Evolutionary conservation across 2,797 vertebrate genomes (phyloP).

Genomic region (Chaenodraco wilsoni): DNA sequence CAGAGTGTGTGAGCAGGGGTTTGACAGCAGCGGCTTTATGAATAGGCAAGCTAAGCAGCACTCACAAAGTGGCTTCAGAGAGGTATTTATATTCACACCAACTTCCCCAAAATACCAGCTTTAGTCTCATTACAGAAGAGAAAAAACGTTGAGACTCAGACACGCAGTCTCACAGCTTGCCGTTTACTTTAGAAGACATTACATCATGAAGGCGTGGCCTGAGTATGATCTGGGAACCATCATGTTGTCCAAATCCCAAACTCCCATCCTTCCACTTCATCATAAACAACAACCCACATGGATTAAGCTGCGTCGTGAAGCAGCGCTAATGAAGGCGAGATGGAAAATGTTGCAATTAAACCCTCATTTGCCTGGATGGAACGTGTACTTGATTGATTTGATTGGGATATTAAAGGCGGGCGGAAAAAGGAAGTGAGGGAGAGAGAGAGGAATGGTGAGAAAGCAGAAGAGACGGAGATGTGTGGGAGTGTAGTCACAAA

Average conservation of each 20-base stretch:
- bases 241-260: conserved; percentile 49
- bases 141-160: neutral
- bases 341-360: conserved; percentile 31
- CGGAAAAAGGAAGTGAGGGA: conserved; percentile 18
- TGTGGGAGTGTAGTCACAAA: conserved; percentile 70
- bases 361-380: conserved; percentile 16
- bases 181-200: conserved; percentile 49
- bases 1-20: conserved; percentile 18
- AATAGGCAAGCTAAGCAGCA: conserved; percentile 15
- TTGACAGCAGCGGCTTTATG: conserved; percentile 31
- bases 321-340: conserved; percentile 28
- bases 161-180: conserved; percentile 18
- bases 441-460: conserved; percentile 40
- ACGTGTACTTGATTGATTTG: conserved; percentile 27
- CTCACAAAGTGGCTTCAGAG: conserved; percentile 32
- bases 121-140: neutral
- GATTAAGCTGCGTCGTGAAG: conserved; percentile 28
- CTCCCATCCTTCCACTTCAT: conserved; percentile 53
- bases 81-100: conserved; percentile 35
- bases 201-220: conserved; percentile 65
- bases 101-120: conserved; percentile 34
- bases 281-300: conserved; percentile 22
- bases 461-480: conserved; percentile 52
- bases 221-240: conserved; percentile 52
- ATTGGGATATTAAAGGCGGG: conserved; percentile 39